Conservation (phyloP, 2,888 invertebrate genomes). For the Gibbula magus region DNA sequence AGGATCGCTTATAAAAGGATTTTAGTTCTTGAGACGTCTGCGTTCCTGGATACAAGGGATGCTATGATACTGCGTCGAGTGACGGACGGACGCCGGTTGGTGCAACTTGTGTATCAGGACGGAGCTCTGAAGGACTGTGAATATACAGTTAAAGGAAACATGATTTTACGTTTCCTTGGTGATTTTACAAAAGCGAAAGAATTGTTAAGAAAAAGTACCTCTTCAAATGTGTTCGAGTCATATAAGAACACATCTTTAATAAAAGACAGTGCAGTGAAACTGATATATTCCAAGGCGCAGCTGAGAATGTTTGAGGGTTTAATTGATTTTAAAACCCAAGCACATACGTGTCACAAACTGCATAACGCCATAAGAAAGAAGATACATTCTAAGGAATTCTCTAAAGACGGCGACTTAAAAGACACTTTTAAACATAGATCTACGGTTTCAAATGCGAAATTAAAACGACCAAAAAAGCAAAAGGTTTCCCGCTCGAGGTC, state of each 20-base stretch:
- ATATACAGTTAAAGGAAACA: constrained; percentile 41
- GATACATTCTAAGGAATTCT: not conserved
- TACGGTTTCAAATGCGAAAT: not conserved
- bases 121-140: constrained; percentile 58
- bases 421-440: not conserved
- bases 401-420: not conserved
- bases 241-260: not conserved
- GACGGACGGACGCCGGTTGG: constrained; percentile 54
- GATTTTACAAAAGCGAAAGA: constrained; percentile 36
- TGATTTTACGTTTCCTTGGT: constrained; percentile 50
- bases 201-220: not conserved
- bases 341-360: constrained; percentile 26
- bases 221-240: constrained; percentile 24
- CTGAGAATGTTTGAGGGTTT: constrained; percentile 22
- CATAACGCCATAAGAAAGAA: not conserved
- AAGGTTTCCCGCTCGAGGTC: not conserved
- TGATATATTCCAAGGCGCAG: not conserved
- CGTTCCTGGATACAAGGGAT: constrained; percentile 34
- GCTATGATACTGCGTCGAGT: constrained; percentile 49
- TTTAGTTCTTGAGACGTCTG: constrained; percentile 50
- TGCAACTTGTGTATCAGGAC: constrained; percentile 57
- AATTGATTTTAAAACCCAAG: constrained; percentile 1
- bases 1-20: constrained; percentile 52
- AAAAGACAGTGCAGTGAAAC: not conserved
- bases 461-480: not conserved